These are phyloP conservation scores for Sogatella furcifera DNA, from an alignment of 1,140 invertebrate genomes.

Conservation along the genomic window DNA sequence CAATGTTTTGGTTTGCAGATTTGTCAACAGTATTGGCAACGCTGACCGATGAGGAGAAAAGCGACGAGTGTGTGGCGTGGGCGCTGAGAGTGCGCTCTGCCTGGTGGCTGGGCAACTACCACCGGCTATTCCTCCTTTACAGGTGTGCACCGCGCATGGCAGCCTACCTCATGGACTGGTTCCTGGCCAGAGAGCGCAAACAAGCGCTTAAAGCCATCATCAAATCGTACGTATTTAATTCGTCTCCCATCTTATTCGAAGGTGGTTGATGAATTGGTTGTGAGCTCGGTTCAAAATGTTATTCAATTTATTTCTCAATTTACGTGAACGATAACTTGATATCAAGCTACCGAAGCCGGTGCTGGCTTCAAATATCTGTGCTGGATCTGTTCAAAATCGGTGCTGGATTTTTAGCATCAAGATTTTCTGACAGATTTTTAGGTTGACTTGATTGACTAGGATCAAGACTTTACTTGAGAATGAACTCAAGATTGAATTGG, in stretches of 20 bases:
- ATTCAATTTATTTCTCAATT: too few species aligned
- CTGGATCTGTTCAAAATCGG: too few species aligned
- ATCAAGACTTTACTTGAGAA: too few species aligned
- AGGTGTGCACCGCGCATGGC: slow-evolving; percentile 82
- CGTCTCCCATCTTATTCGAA: neutral
- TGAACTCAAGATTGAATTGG: too few species aligned
- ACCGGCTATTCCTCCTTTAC: slow-evolving; percentile 86
- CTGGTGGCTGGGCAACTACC: slow-evolving; percentile 85
- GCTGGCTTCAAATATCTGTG: too few species aligned
- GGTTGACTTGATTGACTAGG: too few species aligned
- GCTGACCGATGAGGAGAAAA: slow-evolving; percentile 63
- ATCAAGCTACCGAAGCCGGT: too few species aligned
- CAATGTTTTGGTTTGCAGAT: slow-evolving; percentile 54
- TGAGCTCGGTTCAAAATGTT: too few species aligned
- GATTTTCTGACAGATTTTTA: too few species aligned
- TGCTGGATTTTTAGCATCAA: too few species aligned
- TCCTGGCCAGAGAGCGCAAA: slow-evolving; percentile 85
- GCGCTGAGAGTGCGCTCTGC: slow-evolving; percentile 78
- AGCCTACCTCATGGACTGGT: slow-evolving; percentile 95
- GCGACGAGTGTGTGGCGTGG: slow-evolving; percentile 75
- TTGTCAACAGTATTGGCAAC: slow-evolving; percentile 79
- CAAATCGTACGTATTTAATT: slow-evolving; percentile 78
- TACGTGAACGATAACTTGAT: too few species aligned
- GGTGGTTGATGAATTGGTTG: neutral
- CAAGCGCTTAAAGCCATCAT: slow-evolving; percentile 81